phyloP scores from a whole-genome alignment of 2,888 invertebrate genomes.

The Lapara coniferarum region DNA sequence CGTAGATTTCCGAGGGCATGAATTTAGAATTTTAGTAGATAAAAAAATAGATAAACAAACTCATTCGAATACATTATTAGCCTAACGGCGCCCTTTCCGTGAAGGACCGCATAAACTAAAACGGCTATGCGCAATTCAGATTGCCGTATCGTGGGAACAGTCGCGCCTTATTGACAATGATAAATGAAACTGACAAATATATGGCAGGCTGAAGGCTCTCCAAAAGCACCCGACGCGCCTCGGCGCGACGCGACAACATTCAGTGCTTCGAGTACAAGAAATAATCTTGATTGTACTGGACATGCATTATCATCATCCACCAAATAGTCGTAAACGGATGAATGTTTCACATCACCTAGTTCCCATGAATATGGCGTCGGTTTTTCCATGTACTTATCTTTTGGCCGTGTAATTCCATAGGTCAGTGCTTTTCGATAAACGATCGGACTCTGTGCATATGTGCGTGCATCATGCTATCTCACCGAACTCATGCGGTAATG shows the following conservation, averaged over 20 bases:
- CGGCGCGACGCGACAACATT: slow-evolving; percentile 21
- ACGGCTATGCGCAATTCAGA: slow-evolving; percentile 52
- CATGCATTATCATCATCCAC: slow-evolving; percentile 44
- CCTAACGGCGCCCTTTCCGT: slow-evolving; percentile 46
- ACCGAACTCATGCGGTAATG: slow-evolving; percentile 36
- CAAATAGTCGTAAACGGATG: slow-evolving; percentile 42
- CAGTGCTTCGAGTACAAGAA: slow-evolving; percentile 37
- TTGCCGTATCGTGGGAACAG: slow-evolving; percentile 56
- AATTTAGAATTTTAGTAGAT: slow-evolving; percentile 31
- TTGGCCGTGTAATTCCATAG: slow-evolving; percentile 55
- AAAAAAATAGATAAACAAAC: slow-evolving; percentile 44
- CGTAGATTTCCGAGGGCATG: neutral
- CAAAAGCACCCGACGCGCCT: slow-evolving; percentile 37
- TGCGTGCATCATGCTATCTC: slow-evolving; percentile 43
- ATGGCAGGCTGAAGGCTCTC: slow-evolving; percentile 45
- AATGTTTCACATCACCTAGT: slow-evolving; percentile 57
- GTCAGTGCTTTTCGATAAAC: slow-evolving; percentile 67
- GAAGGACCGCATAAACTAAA: slow-evolving; percentile 48
- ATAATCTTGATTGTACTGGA: slow-evolving; percentile 47
- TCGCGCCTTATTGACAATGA: slow-evolving; percentile 52
- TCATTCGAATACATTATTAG: slow-evolving; percentile 43
- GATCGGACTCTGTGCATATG: slow-evolving; percentile 39
- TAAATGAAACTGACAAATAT: slow-evolving; percentile 55
- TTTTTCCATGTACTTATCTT: slow-evolving; percentile 72
- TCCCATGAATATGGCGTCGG: slow-evolving; percentile 58